Evolutionary conservation across 1,140 invertebrate genomes (phyloP), one percentile per base, ranked within the genome.

Genomic region (Aphidius gifuensis): DNA sequence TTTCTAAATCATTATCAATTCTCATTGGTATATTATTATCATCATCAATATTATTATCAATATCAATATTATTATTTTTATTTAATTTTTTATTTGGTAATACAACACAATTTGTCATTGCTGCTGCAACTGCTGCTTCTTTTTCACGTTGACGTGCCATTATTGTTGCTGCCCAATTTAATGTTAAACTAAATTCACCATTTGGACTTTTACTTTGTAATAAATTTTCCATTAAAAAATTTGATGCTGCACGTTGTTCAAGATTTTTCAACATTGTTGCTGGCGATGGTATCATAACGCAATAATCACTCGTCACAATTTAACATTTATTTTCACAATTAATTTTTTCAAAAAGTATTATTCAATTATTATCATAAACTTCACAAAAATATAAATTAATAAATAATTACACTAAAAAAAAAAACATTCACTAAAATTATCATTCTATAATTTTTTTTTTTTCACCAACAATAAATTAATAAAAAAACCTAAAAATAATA

Each of bases 201-300:
- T 71, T 66, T 32, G 78, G 66, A 21, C 71, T 69, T 66, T 80
- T 80, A 64, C 80, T 83, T 64, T 83, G 77, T 38, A 84, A 74
- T 21, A 85, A 69, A 68, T 84, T 84, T 69, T 85, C 83, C 75
- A 85, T 81, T 11, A 84, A 71, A 65, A 84, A 85, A 7, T 81
- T 80, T 7, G 80, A 80, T 67, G 80, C 78, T 57, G 75, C 72
- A 68, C 78, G 76, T 66, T 80, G 80, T 60, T 80, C 77, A 62
- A 80, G 66, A 68, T 80, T 80, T 66, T 81, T 80, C 64, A 80
- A 69, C 79, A 80, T 81, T 68, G 79, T 74, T 67, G 78, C 78
- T 64, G 79, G 73, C 16, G 76, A 74, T n/a, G 67, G 80, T 78
- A 73, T 70, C 75, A 69, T 69, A 65, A 63, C 47, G 1, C 3